Conservation (phyloP, 2,888 invertebrate species). For the Myopa testacea region DNA sequence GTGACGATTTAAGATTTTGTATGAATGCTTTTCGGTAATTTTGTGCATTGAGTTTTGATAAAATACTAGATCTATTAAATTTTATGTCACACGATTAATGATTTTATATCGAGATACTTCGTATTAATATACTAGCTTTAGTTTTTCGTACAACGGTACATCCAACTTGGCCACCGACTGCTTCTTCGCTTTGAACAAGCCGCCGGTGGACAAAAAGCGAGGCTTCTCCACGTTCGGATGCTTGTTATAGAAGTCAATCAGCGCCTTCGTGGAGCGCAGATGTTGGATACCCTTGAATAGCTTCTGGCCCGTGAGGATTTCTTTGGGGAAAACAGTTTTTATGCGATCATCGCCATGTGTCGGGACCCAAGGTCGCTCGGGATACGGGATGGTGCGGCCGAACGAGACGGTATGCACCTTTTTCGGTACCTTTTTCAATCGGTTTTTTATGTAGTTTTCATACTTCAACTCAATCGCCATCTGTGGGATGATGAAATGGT, state of each 20-base stretch:
- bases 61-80: too few species aligned
- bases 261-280: conserved; percentile 61
- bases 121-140: conserved; percentile 58
- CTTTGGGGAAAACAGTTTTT: conserved; percentile 63
- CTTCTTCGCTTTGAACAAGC: conserved; percentile 54
- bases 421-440: conserved; percentile 50
- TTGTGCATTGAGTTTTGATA: too few species aligned
- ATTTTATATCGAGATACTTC: not conserved
- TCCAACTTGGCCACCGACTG: conserved; percentile 51
- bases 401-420: conserved; percentile 61
- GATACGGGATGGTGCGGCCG: conserved; percentile 63
- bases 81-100: too few species aligned
- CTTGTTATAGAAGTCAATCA: conserved; percentile 61
- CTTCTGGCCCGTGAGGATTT: conserved; percentile 60
- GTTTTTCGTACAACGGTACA: conserved; percentile 62
- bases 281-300: conserved; percentile 67
- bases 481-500: conserved; percentile 46
- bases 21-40: too few species aligned
- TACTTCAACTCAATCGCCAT: conserved; percentile 66
- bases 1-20: too few species aligned
- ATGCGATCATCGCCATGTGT: conserved; percentile 54
- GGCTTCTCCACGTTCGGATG: conserved; percentile 60
- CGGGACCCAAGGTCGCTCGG: conserved; percentile 58
- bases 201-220: conserved; percentile 57
- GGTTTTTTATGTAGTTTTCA: conserved; percentile 57